Base-by-base conservation (phyloP, 2,797 vertebrate species). In the Melanotaenia parkinsoni region DNA sequence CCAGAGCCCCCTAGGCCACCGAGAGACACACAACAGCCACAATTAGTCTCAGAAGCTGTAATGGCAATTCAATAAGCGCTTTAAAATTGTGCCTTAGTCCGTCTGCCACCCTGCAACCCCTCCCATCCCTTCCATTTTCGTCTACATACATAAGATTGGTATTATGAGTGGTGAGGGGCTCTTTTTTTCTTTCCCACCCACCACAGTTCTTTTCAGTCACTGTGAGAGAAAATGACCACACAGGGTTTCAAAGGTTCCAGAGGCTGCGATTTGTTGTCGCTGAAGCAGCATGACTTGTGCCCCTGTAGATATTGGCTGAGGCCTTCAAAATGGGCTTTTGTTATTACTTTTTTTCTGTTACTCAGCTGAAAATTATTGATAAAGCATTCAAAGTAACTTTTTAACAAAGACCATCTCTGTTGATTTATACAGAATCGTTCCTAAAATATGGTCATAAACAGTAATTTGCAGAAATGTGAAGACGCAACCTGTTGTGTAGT, bases 31-130 rank as follows among this genome's bases (percentile, higher is more conserved):
- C 89, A 93, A 89, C 92, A 89, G 90, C 90, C 89, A 92, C 93
- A 94, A 94, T 94, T 94, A 93, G 90, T 92, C 92, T 92, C 90
- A 90, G 91, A 87, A 90, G 91, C 91, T 91, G 91, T 93, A 93
- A 94, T 91, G 88, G 93, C 91, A 87, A 92, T 92, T 94, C 90
- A 92, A 89, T 93, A 93, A 92, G 92, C 82, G 87, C 93, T 93
- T 93, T 91, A 92, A 92, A 92, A 91, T 91, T 85, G 91, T 88
- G 89, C 85, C 83, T 89, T 82, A 83, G 90, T 91, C 85, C 50
- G 86, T 86, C 88, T 82, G 82, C 87, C 85, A 81, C 79, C 86
- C 86, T 88, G 38, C 72, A 74, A 74, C 81, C 88, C 87, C 89
- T 84, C 89, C 86, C 74, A 69, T 76, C 79, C 80, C 81, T 89